Conservation (phyloP, 92 coral and sea anemone genomes). For the Epizoanthus illoricatus region DNA sequence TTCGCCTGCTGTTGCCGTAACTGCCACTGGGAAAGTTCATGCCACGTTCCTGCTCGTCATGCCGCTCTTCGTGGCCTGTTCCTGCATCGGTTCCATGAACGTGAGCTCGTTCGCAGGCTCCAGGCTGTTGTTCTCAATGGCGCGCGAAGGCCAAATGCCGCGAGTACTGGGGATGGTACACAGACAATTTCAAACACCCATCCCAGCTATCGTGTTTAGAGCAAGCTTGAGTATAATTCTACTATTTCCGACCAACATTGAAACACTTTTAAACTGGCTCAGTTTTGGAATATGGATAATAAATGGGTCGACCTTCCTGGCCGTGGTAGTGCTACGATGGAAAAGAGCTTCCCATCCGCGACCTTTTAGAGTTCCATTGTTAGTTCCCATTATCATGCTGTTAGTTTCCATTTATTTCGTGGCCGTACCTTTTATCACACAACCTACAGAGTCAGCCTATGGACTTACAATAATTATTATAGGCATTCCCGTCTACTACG, state of each 20-base stretch:
- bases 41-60: slow-evolving; percentile 37
- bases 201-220: slow-evolving; percentile 50
- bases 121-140: slow-evolving; percentile 42
- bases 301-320: slow-evolving; percentile 36
- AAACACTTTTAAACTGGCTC: slow-evolving; percentile 48
- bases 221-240: slow-evolving; percentile 31
- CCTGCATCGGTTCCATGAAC: slow-evolving; percentile 50
- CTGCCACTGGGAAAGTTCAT: slow-evolving; percentile 44
- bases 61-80: slow-evolving; percentile 45
- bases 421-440: slow-evolving; percentile 31
- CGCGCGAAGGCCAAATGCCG: slow-evolving; percentile 55
- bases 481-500: slow-evolving; percentile 53
- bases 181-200: slow-evolving; percentile 46
- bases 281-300: slow-evolving; percentile 40
- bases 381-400: slow-evolving; percentile 38
- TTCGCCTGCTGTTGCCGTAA: slow-evolving; percentile 66
- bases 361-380: slow-evolving; percentile 47
- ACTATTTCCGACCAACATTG: slow-evolving; percentile 43
- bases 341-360: slow-evolving; percentile 39
- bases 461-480: slow-evolving; percentile 34
- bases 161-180: slow-evolving; percentile 39
- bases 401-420: slow-evolving; percentile 38
- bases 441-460: slow-evolving; percentile 46
- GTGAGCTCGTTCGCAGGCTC: slow-evolving; percentile 32
- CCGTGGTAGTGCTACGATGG: slow-evolving; percentile 53